phyloP scores from a whole-genome alignment of 1,140 invertebrate genomes.

The Xylocopa sonorina region DNA sequence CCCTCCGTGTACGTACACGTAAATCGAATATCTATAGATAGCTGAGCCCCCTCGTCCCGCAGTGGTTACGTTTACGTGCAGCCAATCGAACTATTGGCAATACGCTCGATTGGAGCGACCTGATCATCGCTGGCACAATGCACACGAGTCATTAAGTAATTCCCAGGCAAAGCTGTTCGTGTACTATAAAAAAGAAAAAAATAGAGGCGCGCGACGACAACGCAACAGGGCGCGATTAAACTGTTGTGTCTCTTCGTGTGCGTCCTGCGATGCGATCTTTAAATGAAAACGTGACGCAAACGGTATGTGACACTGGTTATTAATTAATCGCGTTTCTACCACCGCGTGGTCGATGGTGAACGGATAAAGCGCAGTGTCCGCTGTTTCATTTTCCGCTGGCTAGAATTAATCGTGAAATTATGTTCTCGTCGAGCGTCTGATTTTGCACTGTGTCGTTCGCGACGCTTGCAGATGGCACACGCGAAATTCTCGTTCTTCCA shows the following conservation, averaged over 20 bases:
- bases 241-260: background rate
- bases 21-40: conserved; percentile 13
- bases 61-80: conserved; percentile 9
- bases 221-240: conserved; percentile 1
- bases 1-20: background rate
- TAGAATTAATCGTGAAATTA: no score
- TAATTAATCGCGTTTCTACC: no score
- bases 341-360: no score
- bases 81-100: conserved; percentile 60
- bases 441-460: no score
- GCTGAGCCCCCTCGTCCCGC: background rate
- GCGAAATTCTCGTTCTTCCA: background rate
- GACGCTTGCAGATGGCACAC: no score
- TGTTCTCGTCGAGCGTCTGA: background rate
- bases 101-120: conserved; percentile 67
- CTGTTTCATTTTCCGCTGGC: no score
- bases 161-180: conserved; percentile 40
- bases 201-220: background rate
- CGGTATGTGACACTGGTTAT: background rate
- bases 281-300: background rate
- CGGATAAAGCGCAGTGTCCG: no score
- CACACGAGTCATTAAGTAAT: conserved; percentile 66
- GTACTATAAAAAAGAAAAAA: background rate
- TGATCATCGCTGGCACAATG: conserved; percentile 68
- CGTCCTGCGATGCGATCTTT: no score